Conservation (phyloP, 2,113 vertebrate genomes). For the Maccullochella peelii region DNA sequence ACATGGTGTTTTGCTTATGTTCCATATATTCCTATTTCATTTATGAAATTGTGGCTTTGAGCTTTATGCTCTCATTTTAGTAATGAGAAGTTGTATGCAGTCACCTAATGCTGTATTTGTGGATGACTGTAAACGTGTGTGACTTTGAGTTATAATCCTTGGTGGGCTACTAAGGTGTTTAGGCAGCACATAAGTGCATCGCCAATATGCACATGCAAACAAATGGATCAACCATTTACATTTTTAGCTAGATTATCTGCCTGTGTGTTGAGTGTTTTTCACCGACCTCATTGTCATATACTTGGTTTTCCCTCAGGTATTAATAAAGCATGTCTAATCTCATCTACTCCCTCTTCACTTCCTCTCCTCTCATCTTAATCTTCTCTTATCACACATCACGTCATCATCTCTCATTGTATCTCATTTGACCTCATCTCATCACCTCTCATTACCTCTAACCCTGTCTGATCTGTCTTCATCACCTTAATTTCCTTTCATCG, state of each 20-base stretch:
- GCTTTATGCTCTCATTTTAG: constrained; percentile 34
- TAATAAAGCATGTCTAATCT: constrained; percentile 24
- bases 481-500: constrained; percentile 18
- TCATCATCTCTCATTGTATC: constrained; percentile 1
- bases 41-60: constrained; percentile 38
- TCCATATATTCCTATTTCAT: constrained; percentile 39
- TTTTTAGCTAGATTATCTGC: not conserved
- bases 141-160: constrained; percentile 5
- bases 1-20: constrained; percentile 18
- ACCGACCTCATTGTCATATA: not conserved
- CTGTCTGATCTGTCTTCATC: constrained; percentile 15
- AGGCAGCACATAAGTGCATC: not conserved
- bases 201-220: not conserved
- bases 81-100: constrained; percentile 24
- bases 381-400: not conserved
- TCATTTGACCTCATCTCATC: constrained; percentile 14
- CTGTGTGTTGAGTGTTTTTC: not conserved
- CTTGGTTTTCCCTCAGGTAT: not conserved
- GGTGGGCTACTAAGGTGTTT: not conserved
- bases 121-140: constrained; percentile 14
- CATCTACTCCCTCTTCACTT: not conserved
- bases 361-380: constrained; percentile 18
- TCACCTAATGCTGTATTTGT: constrained; percentile 22
- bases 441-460: constrained; percentile 19
- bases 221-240: not conserved